phyloP scores from a whole-genome alignment of 2,797 vertebrate genomes.

The Hipposideros larvatus region DNA sequence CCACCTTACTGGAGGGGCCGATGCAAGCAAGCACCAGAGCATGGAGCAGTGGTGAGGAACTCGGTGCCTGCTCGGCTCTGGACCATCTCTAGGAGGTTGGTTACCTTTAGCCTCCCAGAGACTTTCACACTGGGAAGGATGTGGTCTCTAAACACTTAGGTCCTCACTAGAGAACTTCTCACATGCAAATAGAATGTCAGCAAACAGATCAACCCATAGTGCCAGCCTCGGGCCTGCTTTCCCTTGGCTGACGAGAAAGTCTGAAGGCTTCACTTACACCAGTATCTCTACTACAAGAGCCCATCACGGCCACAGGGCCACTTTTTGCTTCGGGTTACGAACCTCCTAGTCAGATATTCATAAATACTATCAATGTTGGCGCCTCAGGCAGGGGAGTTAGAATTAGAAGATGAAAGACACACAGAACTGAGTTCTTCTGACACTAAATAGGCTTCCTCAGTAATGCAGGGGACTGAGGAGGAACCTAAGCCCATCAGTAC shows the following conservation, averaged over 20 bases:
- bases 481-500: neutral
- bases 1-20: neutral
- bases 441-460: neutral
- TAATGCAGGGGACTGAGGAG: neutral
- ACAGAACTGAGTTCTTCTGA: neutral
- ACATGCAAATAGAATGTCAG: neutral
- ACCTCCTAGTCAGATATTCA: constrained; percentile 30
- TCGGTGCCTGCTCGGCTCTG: neutral
- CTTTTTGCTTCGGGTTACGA: constrained; percentile 31
- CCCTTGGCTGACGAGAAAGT: neutral
- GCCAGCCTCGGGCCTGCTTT: neutral
- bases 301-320: neutral
- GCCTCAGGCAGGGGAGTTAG: neutral
- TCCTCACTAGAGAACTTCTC: neutral
- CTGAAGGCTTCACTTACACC: neutral
- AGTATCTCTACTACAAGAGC: neutral
- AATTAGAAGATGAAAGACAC: constrained; percentile 22
- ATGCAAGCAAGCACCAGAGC: neutral
- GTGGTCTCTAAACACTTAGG: constrained; percentile 19
- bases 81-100: neutral
- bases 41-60: neutral
- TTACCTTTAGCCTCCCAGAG: neutral
- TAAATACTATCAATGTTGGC: neutral
- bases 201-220: neutral
- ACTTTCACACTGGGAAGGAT: neutral